Conservation (phyloP, 2,113 vertebrate species). For the Malurus cyaneus region DNA sequence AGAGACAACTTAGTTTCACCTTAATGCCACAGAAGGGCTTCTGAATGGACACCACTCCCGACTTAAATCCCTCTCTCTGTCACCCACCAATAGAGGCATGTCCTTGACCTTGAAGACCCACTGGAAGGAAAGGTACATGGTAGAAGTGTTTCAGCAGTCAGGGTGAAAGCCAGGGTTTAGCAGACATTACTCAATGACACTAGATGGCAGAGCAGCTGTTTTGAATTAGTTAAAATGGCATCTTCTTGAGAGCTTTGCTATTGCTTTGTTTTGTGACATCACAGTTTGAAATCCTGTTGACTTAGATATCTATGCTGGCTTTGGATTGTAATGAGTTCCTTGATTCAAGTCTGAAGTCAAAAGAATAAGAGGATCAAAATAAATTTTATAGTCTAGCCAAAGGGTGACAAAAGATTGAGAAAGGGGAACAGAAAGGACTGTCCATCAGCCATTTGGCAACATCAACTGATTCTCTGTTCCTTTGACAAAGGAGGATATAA, state of each 20-base stretch:
- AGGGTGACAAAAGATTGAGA: background rate
- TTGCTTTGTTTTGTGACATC: background rate
- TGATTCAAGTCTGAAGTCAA: background rate
- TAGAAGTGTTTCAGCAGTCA: background rate
- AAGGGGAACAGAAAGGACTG: background rate
- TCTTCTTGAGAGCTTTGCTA: background rate
- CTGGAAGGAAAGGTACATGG: background rate
- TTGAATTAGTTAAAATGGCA: background rate
- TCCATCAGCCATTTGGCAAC: background rate
- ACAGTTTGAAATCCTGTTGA: background rate
- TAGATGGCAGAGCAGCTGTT: slow-evolving; percentile 58
- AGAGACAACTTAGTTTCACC: background rate
- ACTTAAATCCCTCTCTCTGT: background rate
- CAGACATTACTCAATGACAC: background rate
- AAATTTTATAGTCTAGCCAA: background rate
- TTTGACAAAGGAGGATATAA: background rate
- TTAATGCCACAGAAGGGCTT: background rate
- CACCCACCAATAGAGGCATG: background rate
- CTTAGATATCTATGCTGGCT: background rate
- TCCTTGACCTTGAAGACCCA: background rate
- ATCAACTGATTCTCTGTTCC: background rate
- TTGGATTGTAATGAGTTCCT: background rate
- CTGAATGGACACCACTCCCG: background rate
- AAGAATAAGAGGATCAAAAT: background rate
- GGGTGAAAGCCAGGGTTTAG: background rate